A percentile compares a stretch with the other conserved stretches of the same genome.
Evolutionary conservation across 2,888 invertebrate species (phyloP).

Genomic region (Dorcus hopei): DNA sequence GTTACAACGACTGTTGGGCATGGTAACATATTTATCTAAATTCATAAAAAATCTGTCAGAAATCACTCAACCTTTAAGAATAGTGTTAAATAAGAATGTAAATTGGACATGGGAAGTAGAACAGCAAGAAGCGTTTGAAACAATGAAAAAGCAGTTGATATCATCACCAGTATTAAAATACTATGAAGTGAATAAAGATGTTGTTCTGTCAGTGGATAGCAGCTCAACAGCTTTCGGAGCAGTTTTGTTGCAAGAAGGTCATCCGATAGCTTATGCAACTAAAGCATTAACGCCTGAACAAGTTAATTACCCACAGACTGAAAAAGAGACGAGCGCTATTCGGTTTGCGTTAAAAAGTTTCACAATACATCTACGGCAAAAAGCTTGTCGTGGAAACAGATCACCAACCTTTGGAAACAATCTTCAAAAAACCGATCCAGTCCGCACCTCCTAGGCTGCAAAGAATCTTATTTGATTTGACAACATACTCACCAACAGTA

Average conservation of each 20-base stretch:
- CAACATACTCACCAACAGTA: constrained; percentile 24
- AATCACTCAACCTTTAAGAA: too few species aligned
- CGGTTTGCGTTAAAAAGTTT: constrained; percentile 25
- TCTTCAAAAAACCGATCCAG: constrained; percentile 26
- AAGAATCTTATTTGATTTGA: constrained; percentile 29
- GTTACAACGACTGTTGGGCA: constrained; percentile 25
- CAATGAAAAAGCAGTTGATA: constrained; percentile 1
- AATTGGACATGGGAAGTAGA: constrained; percentile 15
- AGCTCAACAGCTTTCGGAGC: constrained; percentile 23
- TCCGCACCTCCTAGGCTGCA: constrained; percentile 28
- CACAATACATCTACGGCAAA: constrained; percentile 26
- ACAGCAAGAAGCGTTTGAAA: too few species aligned
- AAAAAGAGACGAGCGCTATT: constrained; percentile 23
- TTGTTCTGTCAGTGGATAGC: constrained; percentile 24
- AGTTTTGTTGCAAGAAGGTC: constrained; percentile 27
- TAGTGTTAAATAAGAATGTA: constrained; percentile 19
- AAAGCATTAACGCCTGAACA: constrained; percentile 23
- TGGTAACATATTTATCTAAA: constrained; percentile 24
- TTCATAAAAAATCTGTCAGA: too few species aligned
- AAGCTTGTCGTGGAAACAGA: constrained; percentile 29
- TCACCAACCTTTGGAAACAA: constrained; percentile 27
- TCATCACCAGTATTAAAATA: constrained; percentile 16
- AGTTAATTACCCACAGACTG: constrained; percentile 8
- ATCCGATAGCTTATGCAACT: constrained; percentile 31
- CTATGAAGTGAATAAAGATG: constrained; percentile 18